Conservation (phyloP, 2,888 invertebrate genomes). For the Platypus cylindrus region DNA sequence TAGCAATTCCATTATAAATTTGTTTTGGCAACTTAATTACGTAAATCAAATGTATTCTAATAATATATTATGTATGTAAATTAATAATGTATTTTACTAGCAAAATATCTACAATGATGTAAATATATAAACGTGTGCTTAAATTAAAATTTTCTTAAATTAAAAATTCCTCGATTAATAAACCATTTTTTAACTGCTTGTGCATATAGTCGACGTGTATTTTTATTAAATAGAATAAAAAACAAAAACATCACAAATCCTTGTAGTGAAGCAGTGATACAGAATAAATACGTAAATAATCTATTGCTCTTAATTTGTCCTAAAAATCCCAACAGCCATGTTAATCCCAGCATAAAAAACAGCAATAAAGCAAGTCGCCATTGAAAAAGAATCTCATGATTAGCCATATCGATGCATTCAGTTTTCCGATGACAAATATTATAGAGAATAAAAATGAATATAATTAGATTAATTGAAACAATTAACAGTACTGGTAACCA, state of each 20-base stretch:
- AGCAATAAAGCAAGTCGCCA: conserved; percentile 44
- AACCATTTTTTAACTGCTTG: conserved; percentile 20
- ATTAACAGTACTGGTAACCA: conserved; percentile 43
- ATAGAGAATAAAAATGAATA: conserved; percentile 46
- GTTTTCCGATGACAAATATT: conserved; percentile 34
- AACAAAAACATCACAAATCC: conserved; percentile 49
- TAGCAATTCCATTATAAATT: too few relatives aligned
- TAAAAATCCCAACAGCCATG: conserved; percentile 46
- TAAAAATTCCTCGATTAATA: conserved; percentile 19
- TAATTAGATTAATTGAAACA: conserved; percentile 42
- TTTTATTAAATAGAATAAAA: conserved; percentile 46
- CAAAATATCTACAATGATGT: too few relatives aligned
- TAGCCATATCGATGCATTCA: conserved; percentile 21
- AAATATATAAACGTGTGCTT: background rate
- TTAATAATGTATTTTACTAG: too few relatives aligned
- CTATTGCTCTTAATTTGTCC: conserved; percentile 29
- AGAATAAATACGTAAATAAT: conserved; percentile 39
- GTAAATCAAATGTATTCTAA: too few relatives aligned
- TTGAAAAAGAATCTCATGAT: conserved; percentile 34
- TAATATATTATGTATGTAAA: too few relatives aligned
- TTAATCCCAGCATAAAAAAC: conserved; percentile 48
- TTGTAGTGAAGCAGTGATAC: conserved; percentile 42
- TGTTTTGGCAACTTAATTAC: too few relatives aligned
- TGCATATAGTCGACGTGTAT: conserved; percentile 40
- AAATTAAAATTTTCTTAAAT: background rate